Evolutionary conservation across 1,140 invertebrate species (phyloP), one percentile per base, ranked within the genome.

Genomic region (Lordiphosa mommai): DNA sequence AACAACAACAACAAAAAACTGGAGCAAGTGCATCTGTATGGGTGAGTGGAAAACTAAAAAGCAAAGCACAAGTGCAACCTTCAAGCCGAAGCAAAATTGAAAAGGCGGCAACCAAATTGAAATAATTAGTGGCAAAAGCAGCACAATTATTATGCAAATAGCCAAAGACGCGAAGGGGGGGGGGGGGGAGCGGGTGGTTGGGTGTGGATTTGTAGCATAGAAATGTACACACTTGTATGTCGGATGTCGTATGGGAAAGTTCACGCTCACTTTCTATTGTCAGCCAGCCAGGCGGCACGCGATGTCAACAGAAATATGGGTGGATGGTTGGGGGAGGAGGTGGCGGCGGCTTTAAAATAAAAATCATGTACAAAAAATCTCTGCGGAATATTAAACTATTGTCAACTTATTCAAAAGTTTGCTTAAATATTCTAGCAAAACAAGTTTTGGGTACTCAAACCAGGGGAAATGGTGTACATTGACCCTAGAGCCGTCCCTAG

Each of bases 251-350:
- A 68, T 74, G 72, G 41, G 72, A 73, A 69, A 72, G 69, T 69
- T 72, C 59, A 64, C 72, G 72, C 64, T 74, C 56, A 74, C 72
- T 74, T 74, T 74, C 72, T 74, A 72, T 46, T 60, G 60, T 57
- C 59, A 60, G 49, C 51, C 59, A 60, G 49, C 48, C 32, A 13
- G 38, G 43, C 41, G 37, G 61, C 71, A 73, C 71, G 71, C 71
- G 53, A 73, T 68, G 60, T 58, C 48, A 68, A 10, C 47, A 30
- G 23, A 16, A n/a, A 40, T 41, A 32, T 13, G 37, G 23, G 9
- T 34, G 20, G 5, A 5, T 5, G 20, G 20, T 44, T 47, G 34
- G n/a, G n/a, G 13, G 9, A 32, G 13, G 20, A 13, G 23, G 13
- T 3, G 30, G 47, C 34, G 32, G 23, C 33, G 33, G 33, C 33